Evolutionary conservation across 2,888 invertebrate genomes (phyloP).

Genomic region (Meta bourneti): DNA sequence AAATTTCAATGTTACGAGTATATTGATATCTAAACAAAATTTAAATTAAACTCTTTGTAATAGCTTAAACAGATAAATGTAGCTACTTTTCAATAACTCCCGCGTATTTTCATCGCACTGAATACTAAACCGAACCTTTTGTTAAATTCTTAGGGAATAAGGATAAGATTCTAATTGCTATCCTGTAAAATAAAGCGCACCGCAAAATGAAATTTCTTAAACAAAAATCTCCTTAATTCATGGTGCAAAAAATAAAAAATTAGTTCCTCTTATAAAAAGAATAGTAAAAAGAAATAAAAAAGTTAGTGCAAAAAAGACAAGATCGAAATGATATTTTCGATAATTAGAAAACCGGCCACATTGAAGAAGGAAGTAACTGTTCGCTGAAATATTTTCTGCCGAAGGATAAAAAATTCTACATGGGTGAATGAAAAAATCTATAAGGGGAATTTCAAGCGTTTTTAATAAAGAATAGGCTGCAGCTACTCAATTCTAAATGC

Average conservation of each 20-base stretch:
- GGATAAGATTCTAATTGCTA: neutral
- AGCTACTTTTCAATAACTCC: neutral
- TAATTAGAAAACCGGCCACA: conserved; percentile 19
- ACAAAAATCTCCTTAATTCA: neutral
- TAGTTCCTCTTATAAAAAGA: neutral
- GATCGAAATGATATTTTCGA: conserved; percentile 4
- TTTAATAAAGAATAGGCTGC: too few relatives aligned
- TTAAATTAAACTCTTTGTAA: too few relatives aligned
- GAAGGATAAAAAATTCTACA: too few relatives aligned
- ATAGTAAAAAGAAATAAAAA: neutral
- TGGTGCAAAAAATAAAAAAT: too few relatives aligned
- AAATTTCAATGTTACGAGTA: too few relatives aligned
- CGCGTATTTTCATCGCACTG: neutral
- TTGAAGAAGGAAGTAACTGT: neutral
- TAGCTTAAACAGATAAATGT: neutral
- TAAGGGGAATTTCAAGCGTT: too few relatives aligned
- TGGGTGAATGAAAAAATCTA: too few relatives aligned
- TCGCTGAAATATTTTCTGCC: neutral
- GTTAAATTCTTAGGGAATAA: neutral
- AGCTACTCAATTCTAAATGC: too few relatives aligned
- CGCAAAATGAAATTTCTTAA: neutral
- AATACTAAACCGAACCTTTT: neutral
- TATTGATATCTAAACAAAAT: too few relatives aligned
- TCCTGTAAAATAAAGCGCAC: neutral
- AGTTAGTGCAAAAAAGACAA: neutral